Base-by-base conservation (phyloP, 30 jellyfish, hydroid and myxozoan species). In the Aurelia aurita region DNA sequence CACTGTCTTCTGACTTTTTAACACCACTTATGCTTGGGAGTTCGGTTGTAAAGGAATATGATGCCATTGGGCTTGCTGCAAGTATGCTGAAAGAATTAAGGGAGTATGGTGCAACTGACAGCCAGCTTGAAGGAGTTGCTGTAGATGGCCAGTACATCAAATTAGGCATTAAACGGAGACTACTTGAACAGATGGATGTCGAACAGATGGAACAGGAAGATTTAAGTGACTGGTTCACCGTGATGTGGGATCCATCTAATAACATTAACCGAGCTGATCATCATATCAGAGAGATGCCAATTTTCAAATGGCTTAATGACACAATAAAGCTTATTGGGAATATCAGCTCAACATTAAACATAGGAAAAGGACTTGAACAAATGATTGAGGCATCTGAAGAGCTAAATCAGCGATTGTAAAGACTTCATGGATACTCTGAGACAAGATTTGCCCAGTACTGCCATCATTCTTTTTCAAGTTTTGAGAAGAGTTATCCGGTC, bases 121-220 rank as follows among this genome's bases (percentile, higher is more conserved):
- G 35, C 53, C 84, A 72, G 31, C 15, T 72, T 28, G 84, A 72
- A 72, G 84, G 84, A 46, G 23, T 72, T 47, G 84, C 55, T 72
- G 71, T 70, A 31, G 82, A 70, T 44, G 82, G 82, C 45, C 82
- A 70, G 66, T 70, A 70, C 29, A 70, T 70, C 0, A 13, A 70
- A 13, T 64, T 70, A n/a, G 82, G 79, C 29, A 12, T 67, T 67
- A 67, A 67, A 5, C 28, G 34, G 58, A 47, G 34, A 22, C 28
- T 67, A 10, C 2, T 62, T 15, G 32, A 62, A 28, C 74, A 15
- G 74, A 62, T 62, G 74, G 74, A 62, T 62, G 74, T 62, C 58
- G 34, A 29, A 29, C 3, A 60, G 43, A 21, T 60, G 72, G 18
- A 12, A 60, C 27, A 29, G 10, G 32, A 60, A n/a, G 72, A 21